Evolutionary conservation across 1,140 invertebrate species (phyloP), one percentile per base, ranked within the genome.

Genomic region (Nixonia krombeini): DNA sequence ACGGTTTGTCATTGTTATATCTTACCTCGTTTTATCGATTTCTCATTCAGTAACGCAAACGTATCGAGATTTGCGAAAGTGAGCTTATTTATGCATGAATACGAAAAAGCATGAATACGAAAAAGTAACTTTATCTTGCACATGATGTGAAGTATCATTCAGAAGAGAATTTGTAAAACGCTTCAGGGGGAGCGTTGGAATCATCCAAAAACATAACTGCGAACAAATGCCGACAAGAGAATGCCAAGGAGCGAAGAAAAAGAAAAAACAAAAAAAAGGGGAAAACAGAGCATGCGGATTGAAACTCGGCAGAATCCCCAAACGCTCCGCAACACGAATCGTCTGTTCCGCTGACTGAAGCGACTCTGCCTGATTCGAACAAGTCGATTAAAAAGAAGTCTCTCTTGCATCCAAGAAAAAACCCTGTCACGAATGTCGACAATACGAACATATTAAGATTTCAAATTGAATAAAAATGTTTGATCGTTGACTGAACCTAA

Each of bases 1-100:
- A 74, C 47, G 51, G 9, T 26, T 26, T 62, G 38, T 42, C 28
- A 31, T 37, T 29, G n/a, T n/a, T n/a, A n/a, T n/a, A n/a, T n/a
- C n/a, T n/a, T n/a, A 53, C 16, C 44, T 40, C 47, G 29, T 47
- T 28, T 31, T 40, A 57, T n/a, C n/a, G n/a, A n/a, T n/a, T n/a
- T n/a, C n/a, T n/a, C n/a, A n/a, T n/a, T n/a, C 12, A 21, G 31
- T 21, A 41, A 23, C 23, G 26, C 12, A 28, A 28, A 10, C 7
- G 15, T 35, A 44, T 7, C 13, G 4, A 37, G 4, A 15, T 1
- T 46, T 4, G 10, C 9, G 41, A 15, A 4, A 18, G 38, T 1
- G 13, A 28, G 5, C 0, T 23, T 23, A n/a, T 41, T 53, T 53
- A 55, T 37, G n/a, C n/a, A n/a, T n/a, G n/a, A n/a, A n/a, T n/a